These are phyloP conservation scores for Chymomyza costata DNA, from an alignment of 1,140 invertebrate species.

Conservation along the genomic window DNA sequence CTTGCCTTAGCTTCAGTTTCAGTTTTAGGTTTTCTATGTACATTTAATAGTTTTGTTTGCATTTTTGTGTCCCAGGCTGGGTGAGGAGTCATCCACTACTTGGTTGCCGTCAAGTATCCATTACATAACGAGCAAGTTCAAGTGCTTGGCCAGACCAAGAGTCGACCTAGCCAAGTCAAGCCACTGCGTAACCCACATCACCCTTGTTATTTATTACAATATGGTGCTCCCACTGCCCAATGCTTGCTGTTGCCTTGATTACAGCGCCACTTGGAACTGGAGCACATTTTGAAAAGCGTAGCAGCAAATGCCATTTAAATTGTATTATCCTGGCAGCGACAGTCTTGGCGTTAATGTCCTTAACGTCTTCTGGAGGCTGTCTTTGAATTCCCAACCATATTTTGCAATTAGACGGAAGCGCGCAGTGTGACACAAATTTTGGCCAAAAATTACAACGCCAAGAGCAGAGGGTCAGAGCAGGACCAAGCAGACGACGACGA, in stretches of 20 bases:
- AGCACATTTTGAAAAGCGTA: conserved; percentile 2
- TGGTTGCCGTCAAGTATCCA: conserved; percentile 43
- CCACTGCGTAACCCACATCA: background rate
- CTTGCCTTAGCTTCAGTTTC: conserved; percentile 31
- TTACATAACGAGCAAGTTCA: conserved; percentile 45
- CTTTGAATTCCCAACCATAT: conserved; percentile 63
- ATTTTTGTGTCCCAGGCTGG: conserved; percentile 45
- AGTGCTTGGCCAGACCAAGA: conserved; percentile 11
- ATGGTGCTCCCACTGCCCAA: conserved; percentile 4
- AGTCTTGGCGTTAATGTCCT: conserved; percentile 53
- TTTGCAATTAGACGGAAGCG: conserved; percentile 54
- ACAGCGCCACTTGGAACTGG: conserved; percentile 4
- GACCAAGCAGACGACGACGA: conserved; percentile 30
- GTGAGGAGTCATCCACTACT: too few relatives aligned
- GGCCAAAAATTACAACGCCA: conserved; percentile 67
- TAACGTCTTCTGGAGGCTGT: conserved; percentile 41
- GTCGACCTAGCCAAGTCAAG: too few relatives aligned
- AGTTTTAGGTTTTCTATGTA: conserved; percentile 28
- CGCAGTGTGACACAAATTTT: conserved; percentile 57
- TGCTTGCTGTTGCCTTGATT: too few relatives aligned
- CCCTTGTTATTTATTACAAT: conserved; percentile 46
- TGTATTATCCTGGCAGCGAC: conserved; percentile 60
- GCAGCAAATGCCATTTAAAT: conserved; percentile 63
- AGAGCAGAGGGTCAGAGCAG: conserved; percentile 34
- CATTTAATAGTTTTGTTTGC: conserved; percentile 51